These are phyloP conservation scores for Drosophila neocordata DNA, from an alignment of 1,140 invertebrate genomes.

Conservation along the genomic window DNA sequence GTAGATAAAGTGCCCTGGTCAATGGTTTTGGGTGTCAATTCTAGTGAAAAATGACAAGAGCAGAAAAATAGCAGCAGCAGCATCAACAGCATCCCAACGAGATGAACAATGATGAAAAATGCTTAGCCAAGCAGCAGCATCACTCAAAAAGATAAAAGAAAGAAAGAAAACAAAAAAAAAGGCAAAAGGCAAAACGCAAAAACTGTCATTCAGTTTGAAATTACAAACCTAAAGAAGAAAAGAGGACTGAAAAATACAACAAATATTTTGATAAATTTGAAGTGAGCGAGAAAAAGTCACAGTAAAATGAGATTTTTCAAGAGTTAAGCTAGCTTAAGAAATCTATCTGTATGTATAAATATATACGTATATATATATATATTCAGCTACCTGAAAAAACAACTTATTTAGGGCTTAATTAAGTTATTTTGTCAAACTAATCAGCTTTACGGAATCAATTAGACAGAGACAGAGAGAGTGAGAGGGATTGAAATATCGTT, in stretches of 20 bases:
- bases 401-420: slow-evolving; percentile 59
- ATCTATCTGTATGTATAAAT: not conserved
- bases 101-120: slow-evolving; percentile 57
- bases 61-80: slow-evolving; percentile 21
- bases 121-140: slow-evolving; percentile 30
- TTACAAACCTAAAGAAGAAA: slow-evolving; percentile 50
- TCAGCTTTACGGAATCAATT: slow-evolving; percentile 51
- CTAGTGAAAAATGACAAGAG: slow-evolving; percentile 69
- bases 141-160: slow-evolving; percentile 18
- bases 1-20: slow-evolving; percentile 44
- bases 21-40: slow-evolving; percentile 66
- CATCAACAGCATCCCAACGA: not conserved
- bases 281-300: slow-evolving; percentile 19
- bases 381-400: slow-evolving; percentile 8
- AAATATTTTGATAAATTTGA: slow-evolving; percentile 64
- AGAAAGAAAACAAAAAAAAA: slow-evolving; percentile 29
- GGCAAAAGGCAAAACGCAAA: slow-evolving; percentile 68
- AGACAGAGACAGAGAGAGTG: not conserved
- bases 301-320: slow-evolving; percentile 4
- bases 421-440: slow-evolving; percentile 56
- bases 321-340: slow-evolving; percentile 7
- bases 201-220: slow-evolving; percentile 73
- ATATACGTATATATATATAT: not conserved
- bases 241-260: slow-evolving; percentile 5
- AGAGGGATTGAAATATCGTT: not conserved